These are phyloP conservation scores for Eristalis pertinax DNA, from an alignment of 2,888 invertebrate genomes.

Conservation along the genomic window DNA sequence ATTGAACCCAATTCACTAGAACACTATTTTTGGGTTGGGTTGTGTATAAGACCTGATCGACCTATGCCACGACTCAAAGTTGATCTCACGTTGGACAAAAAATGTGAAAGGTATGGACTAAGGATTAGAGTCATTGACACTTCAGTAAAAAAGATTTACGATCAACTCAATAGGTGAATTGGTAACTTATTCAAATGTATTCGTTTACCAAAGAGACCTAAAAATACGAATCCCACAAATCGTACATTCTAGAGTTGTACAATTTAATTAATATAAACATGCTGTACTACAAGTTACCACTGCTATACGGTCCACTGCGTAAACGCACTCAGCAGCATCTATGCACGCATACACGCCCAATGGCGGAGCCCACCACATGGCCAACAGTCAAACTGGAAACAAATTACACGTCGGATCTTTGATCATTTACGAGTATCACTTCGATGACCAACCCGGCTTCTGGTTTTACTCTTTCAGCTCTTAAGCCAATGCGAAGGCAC, in stretches of 20 bases:
- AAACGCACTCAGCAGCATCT: conserved; percentile 40
- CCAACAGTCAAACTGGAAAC: conserved; percentile 64
- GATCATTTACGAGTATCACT: conserved; percentile 67
- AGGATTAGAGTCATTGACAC: conserved; percentile 62
- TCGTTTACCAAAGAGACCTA: conserved; percentile 9
- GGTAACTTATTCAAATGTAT: conserved; percentile 60
- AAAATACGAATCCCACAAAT: conserved; percentile 47
- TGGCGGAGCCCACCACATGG: conserved; percentile 26
- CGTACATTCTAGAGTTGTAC: conserved; percentile 63
- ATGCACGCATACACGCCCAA: not conserved
- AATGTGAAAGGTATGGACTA: conserved; percentile 66
- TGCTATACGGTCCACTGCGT: conserved; percentile 37
- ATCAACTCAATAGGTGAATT: conserved; percentile 28
- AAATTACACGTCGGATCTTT: conserved; percentile 69
- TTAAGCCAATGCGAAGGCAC: conserved; percentile 38
- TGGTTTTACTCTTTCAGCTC: conserved; percentile 66
- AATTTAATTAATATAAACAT: conserved; percentile 70
- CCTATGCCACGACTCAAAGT: not conserved
- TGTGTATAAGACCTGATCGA: not conserved
- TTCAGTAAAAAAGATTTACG: conserved; percentile 62
- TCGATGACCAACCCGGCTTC: conserved; percentile 49
- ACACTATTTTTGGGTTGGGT: not conserved
- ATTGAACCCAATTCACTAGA: not conserved
- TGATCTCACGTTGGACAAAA: conserved; percentile 26
- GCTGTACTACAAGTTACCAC: conserved; percentile 59